Conservation (phyloP, 2,888 invertebrate genomes). For the Onthophagus sagittarius region DNA sequence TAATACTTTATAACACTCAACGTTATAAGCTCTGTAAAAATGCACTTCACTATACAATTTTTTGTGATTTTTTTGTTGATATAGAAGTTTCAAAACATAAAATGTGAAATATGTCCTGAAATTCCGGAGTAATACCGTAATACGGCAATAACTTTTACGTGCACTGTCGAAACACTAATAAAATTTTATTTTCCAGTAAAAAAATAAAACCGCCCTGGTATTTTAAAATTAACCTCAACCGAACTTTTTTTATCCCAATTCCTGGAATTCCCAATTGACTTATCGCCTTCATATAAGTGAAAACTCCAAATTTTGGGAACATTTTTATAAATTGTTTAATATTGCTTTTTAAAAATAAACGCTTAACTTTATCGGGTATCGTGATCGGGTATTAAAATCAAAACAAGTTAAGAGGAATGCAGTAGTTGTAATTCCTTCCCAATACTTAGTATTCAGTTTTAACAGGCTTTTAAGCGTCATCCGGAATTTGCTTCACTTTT, state of each 20-base stretch:
- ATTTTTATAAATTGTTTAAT: too few species aligned
- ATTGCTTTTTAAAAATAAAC: too few species aligned
- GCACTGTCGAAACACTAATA: neutral
- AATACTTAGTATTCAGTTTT: too few species aligned
- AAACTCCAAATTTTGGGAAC: too few species aligned
- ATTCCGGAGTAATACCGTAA: neutral
- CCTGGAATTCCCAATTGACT: neutral
- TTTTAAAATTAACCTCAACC: neutral
- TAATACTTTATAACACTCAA: neutral
- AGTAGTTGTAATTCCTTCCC: too few species aligned
- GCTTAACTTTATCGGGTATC: too few species aligned
- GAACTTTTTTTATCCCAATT: neutral
- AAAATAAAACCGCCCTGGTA: neutral
- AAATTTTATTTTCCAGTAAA: neutral
- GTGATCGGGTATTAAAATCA: too few species aligned
- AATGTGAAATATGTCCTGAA: neutral
- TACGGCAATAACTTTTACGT: neutral
- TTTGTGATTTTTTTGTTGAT: neutral
- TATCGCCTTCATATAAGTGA: too few species aligned
- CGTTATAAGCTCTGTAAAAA: neutral
- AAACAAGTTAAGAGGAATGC: too few species aligned
- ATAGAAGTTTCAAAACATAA: neutral
- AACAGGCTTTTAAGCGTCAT: too few species aligned
- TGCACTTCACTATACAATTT: neutral
- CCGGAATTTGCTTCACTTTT: too few species aligned